Conservation (phyloP, 1,140 invertebrate genomes). For the Geopemphigus sp. region DNA sequence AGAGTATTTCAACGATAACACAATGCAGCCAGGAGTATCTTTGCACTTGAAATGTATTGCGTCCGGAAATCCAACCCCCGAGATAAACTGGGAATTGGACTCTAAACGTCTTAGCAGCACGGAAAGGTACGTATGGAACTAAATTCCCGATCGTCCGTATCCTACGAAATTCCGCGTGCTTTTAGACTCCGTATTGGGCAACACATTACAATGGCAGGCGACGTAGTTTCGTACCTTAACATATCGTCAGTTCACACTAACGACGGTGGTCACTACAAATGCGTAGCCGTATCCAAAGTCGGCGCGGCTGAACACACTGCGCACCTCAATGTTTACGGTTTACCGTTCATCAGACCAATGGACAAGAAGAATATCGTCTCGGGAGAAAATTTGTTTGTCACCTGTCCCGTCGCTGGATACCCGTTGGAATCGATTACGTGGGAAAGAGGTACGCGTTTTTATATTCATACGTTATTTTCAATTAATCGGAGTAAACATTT, state of each 20-base stretch:
- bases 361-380: conserved; percentile 93
- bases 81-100: conserved; percentile 92
- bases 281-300: conserved; percentile 87
- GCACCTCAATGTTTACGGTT: conserved; percentile 87
- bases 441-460: conserved; percentile 69
- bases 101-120: conserved; percentile 78
- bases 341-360: conserved; percentile 86
- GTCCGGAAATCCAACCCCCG: conserved; percentile 88
- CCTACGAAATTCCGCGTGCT: neutral
- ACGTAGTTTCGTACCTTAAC: conserved; percentile 91
- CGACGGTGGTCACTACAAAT: conserved; percentile 90
- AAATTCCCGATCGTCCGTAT: neutral
- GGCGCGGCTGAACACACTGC: conserved; percentile 82
- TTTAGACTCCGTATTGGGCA: conserved; percentile 75
- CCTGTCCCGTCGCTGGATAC: conserved; percentile 91
- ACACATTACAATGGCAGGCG: conserved; percentile 82
- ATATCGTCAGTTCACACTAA: conserved; percentile 88
- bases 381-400: conserved; percentile 81
- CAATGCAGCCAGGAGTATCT: conserved; percentile 79
- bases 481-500: neutral
- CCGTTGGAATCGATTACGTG: conserved; percentile 90
- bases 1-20: conserved; percentile 81
- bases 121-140: conserved; percentile 60
- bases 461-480: neutral
- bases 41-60: conserved; percentile 79